Percentiles rank a stretch among this genome's conserved stretches.
Conservation (phyloP, 2,113 vertebrate species). For the Thunnus maccoyii region DNA sequence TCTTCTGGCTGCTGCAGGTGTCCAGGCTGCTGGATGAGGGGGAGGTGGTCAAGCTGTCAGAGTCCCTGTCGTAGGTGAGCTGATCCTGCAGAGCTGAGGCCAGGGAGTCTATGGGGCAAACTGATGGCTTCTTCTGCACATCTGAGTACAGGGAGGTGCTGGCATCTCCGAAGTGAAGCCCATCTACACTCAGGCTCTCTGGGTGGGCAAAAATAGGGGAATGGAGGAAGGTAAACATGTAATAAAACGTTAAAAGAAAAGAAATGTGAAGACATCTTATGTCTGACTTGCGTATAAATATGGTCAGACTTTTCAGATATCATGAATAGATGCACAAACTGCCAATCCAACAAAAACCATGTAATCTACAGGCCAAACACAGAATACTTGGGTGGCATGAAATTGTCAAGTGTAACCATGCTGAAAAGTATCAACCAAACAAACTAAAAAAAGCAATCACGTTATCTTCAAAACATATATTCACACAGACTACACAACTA, state of each 20-base stretch:
- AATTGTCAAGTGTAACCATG: not conserved
- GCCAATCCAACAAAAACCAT: no score
- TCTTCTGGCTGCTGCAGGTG: conserved; percentile 89
- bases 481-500: not conserved
- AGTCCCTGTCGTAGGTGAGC: conserved; percentile 82
- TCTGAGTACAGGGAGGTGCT: conserved; percentile 87
- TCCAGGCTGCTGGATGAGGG: conserved; percentile 91
- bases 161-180: conserved; percentile 82
- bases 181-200: conserved; percentile 81
- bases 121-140: conserved; percentile 86
- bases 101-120: conserved; percentile 80
- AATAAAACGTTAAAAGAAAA: not conserved
- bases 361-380: no score
- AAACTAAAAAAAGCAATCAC: not conserved
- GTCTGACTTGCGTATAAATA: not conserved
- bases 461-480: conserved; percentile 6
- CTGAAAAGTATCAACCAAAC: not conserved
- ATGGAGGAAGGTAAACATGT: not conserved
- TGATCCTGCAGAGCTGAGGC: conserved; percentile 86
- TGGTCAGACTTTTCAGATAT: not conserved
- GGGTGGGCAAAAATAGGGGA: not conserved
- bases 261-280: no score
- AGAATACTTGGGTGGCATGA: no score
- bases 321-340: no score
- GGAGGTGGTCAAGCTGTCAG: conserved; percentile 87